Evolutionary conservation across 2,888 invertebrate species (phyloP).

Genomic region (Orchesellides sinensis): DNA sequence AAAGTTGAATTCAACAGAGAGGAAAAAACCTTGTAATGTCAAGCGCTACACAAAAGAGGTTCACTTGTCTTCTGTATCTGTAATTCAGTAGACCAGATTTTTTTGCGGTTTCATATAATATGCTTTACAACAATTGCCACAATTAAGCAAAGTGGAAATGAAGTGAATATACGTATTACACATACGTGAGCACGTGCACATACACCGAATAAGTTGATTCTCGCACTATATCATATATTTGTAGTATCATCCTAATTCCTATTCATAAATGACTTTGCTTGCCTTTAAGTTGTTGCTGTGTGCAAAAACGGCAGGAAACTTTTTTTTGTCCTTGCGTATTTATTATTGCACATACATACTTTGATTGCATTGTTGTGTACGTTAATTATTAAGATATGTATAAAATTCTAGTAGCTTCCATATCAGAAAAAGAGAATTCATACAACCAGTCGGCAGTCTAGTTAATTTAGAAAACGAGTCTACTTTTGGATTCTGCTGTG

Average conservation of each 20-base stretch:
- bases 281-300: too few species aligned
- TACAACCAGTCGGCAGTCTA: neutral
- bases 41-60: too few species aligned
- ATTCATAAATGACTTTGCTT: too few species aligned
- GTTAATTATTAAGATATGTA: too few species aligned
- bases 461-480: too few species aligned
- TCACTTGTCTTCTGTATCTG: neutral
- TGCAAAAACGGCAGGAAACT: neutral
- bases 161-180: neutral
- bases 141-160: too few species aligned
- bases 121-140: too few species aligned
- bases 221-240: neutral
- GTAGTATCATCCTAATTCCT: neutral
- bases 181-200: neutral
- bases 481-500: neutral
- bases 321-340: neutral
- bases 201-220: neutral
- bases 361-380: neutral
- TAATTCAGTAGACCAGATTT: too few species aligned
- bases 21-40: slow-evolving; percentile 42
- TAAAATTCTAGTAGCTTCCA: neutral
- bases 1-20: slow-evolving; percentile 21
- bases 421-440: neutral
- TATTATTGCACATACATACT: neutral
- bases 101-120: too few species aligned